Base-by-base conservation (phyloP, 2,888 invertebrate genomes). In the Zygothrica quintamaculata region DNA sequence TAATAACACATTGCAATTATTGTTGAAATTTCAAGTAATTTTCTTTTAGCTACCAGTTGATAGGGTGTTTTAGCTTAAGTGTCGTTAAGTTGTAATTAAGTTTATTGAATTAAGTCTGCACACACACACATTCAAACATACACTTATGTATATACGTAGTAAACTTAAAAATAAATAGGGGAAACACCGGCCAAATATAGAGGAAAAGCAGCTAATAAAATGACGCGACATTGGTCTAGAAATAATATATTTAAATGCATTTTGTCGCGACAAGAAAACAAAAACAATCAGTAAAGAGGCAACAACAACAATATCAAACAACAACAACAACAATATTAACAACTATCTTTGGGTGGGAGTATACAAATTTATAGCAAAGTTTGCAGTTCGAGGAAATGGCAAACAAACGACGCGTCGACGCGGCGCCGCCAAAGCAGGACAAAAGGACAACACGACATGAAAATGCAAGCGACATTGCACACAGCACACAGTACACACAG, bases 241-340 rank as follows among this genome's bases (percentile, higher is more conserved):
- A 70, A 85, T 88, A 87, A 90, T 88, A 89, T 89, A 90, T 89
- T 89, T 89, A 89, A 89, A 90, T 89, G 90, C 89, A 87, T 88
- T 89, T 88, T 80, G 89, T 84, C 90, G 89, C 89, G 90, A 89
- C 89, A 80, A 44, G 64, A 51, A 74, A 72, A 71, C 52, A 71
- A 47, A 40, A 62, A 62, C 52, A 66, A 65, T 48, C 50, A 43
- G 42, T 53, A 40, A 58, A 60, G 56, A 70, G n/a, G 69, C 55
- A 44, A 48, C 15, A 65, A 40, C 62, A 64, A 68, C 52, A 75
- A 57, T 57, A 59, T 50, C 43, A 59, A 51, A 39, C 52, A 75
- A 57, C 58, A 59, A 51, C 43, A 59, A 51, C 36, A 67, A 55
- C 51, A 29, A 64, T 36, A 64, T 43, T 52, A 39, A 40, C 25